Evolutionary conservation across 2,113 vertebrate species (phyloP).

Genomic region (Proterorhinus semilunaris): DNA sequence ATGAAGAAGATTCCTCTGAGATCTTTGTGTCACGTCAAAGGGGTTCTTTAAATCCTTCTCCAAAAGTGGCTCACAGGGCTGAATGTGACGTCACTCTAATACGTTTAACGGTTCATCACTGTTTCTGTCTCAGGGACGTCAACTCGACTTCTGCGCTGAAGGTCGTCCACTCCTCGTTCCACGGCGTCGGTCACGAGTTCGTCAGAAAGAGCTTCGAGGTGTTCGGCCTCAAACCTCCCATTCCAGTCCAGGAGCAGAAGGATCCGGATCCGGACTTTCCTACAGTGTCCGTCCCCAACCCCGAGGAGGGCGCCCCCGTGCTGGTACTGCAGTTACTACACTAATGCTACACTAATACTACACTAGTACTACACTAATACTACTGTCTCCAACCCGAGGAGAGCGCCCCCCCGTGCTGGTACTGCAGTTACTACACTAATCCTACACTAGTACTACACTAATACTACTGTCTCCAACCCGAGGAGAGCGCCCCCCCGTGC

Average conservation of each 20-base stretch:
- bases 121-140: conserved; percentile 71
- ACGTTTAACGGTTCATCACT: background rate
- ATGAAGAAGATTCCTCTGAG: too few relatives aligned
- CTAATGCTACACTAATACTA: background rate
- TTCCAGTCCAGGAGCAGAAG: conserved; percentile 92
- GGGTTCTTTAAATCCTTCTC: too few relatives aligned
- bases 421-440: conserved; percentile 2
- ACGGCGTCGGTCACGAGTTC: conserved; percentile 90
- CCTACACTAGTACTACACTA: background rate
- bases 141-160: conserved; percentile 80
- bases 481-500: conserved; percentile 91
- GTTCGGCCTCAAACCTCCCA: conserved; percentile 87
- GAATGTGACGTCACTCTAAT: too few relatives aligned
- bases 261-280: conserved; percentile 93
- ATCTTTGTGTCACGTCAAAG: too few relatives aligned
- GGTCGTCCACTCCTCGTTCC: conserved; percentile 93
- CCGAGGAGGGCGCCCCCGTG: conserved; percentile 92
- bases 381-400: conserved; percentile 91
- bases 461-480: conserved; percentile 84
- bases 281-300: conserved; percentile 91
- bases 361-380: background rate
- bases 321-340: conserved; percentile 83
- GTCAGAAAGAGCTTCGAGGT: conserved; percentile 86
- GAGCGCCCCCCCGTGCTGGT: conserved; percentile 92
- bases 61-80: too few relatives aligned